Percentiles rank a stretch among this genome's conserved stretches.
Evolutionary conservation across 2,113 vertebrate species (phyloP).

Genomic region (Xyrauchen texanus): DNA sequence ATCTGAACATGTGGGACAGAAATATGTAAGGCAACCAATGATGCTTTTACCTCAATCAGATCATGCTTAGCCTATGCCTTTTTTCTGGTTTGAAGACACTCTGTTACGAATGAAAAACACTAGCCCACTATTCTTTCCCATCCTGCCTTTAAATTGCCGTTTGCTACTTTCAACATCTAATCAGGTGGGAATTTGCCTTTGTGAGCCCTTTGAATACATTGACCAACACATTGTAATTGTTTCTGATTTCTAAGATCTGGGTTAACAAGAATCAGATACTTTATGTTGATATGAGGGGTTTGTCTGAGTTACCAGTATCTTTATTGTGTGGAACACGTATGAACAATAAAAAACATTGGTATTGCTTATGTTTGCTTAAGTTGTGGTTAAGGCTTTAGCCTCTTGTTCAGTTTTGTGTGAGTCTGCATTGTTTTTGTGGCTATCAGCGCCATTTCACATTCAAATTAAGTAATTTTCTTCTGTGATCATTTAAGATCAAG

Average conservation of each 20-base stretch:
- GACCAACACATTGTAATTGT: too few species aligned
- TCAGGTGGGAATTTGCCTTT: neutral
- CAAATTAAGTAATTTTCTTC: neutral
- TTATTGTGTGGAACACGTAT: too few species aligned
- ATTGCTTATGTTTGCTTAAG: too few species aligned
- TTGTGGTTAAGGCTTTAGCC: too few species aligned
- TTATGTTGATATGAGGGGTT: too few species aligned
- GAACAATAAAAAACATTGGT: too few species aligned
- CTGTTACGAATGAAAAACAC: neutral
- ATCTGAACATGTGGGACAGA: neutral
- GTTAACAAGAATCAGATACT: too few species aligned
- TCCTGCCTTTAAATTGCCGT: neutral
- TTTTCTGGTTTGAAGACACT: neutral
- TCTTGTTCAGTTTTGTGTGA: too few species aligned
- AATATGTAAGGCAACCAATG: neutral
- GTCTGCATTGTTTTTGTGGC: conserved; percentile 2
- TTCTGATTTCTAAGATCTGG: too few species aligned
- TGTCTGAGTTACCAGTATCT: neutral
- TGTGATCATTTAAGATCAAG: neutral
- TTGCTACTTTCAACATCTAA: neutral
- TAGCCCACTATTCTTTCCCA: neutral
- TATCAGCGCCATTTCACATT: neutral
- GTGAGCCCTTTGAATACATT: neutral
- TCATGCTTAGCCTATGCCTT: neutral
- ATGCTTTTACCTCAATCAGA: neutral